Conservation (phyloP, 2,113 vertebrate genomes). For the Osmerus eperlanus region DNA sequence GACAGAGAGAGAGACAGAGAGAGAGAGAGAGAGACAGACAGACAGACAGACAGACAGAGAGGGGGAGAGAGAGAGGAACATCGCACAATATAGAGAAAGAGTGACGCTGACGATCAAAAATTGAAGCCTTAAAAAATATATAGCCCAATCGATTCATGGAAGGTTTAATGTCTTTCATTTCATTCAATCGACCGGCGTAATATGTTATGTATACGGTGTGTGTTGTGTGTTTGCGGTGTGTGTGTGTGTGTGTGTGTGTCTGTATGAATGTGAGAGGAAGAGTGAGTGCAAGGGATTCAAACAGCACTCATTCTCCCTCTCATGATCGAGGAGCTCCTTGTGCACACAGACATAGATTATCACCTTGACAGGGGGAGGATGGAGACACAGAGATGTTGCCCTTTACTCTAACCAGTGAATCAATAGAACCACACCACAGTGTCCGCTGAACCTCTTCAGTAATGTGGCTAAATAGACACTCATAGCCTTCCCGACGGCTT, state of each 20-base stretch:
- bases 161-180: conserved; percentile 53
- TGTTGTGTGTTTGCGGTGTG: conserved; percentile 25
- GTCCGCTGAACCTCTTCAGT: too few species aligned
- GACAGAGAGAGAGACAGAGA: not conserved
- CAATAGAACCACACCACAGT: too few species aligned
- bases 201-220: conserved; percentile 14
- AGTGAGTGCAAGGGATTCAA: not conserved
- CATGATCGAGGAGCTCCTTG: conserved; percentile 10
- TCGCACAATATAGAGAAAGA: conserved; percentile 15
- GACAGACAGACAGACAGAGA: too few species aligned
- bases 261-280: not conserved
- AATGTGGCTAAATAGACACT: too few species aligned
- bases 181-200: conserved; percentile 29
- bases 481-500: too few species aligned
- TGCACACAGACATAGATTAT: conserved; percentile 4
- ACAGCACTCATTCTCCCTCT: conserved; percentile 5
- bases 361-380: not conserved
- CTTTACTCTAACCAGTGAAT: too few species aligned
- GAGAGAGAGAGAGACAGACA: conserved; percentile 19
- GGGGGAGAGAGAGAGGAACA: not conserved
- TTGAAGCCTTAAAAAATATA: conserved; percentile 35
- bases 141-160: conserved; percentile 39
- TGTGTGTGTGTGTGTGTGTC: conserved; percentile 41
- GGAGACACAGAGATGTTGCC: too few species aligned
- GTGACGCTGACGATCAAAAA: too few species aligned